These are phyloP conservation scores for Patella ulyssiponensis DNA, from an alignment of 2,888 invertebrate species.

Conservation along the genomic window DNA sequence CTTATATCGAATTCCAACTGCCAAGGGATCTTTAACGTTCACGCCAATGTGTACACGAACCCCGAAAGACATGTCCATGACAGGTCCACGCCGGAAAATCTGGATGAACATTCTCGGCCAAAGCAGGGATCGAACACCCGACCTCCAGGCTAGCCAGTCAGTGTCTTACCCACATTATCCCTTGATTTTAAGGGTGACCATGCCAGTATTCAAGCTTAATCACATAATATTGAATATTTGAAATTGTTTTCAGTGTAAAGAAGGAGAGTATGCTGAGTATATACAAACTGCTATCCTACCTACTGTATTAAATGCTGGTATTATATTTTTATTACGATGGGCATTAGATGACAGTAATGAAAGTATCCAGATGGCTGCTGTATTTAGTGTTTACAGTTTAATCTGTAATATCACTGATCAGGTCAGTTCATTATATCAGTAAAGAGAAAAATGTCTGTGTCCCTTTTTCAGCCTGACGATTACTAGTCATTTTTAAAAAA, in stretches of 20 bases:
- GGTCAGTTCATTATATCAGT: background rate
- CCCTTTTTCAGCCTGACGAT: slow-evolving; percentile 1
- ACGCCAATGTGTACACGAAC: too few relatives aligned
- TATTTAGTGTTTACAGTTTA: slow-evolving; percentile 83
- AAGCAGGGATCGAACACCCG: too few relatives aligned
- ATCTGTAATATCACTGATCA: slow-evolving; percentile 81
- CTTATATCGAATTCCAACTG: too few relatives aligned
- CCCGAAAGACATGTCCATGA: too few relatives aligned
- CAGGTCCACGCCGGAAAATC: too few relatives aligned
- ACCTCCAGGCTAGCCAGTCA: too few relatives aligned
- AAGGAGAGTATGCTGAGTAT: slow-evolving; percentile 83
- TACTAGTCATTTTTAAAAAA: too few relatives aligned
- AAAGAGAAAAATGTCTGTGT: slow-evolving; percentile 74
- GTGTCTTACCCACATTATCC: too few relatives aligned
- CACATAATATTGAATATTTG: background rate
- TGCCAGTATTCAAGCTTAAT: too few relatives aligned
- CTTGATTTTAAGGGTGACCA: too few relatives aligned
- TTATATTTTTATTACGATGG: slow-evolving; percentile 85
- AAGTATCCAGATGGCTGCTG: slow-evolving; percentile 82
- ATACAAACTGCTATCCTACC: slow-evolving; percentile 81
- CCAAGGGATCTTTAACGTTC: too few relatives aligned
- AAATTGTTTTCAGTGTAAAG: slow-evolving; percentile 62
- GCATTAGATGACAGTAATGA: slow-evolving; percentile 88
- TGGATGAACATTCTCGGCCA: too few relatives aligned
- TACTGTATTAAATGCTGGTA: slow-evolving; percentile 79